These are phyloP conservation scores for Peromyscus aztecus DNA, from an alignment of 2,797 vertebrate species.

Conservation along the genomic window DNA sequence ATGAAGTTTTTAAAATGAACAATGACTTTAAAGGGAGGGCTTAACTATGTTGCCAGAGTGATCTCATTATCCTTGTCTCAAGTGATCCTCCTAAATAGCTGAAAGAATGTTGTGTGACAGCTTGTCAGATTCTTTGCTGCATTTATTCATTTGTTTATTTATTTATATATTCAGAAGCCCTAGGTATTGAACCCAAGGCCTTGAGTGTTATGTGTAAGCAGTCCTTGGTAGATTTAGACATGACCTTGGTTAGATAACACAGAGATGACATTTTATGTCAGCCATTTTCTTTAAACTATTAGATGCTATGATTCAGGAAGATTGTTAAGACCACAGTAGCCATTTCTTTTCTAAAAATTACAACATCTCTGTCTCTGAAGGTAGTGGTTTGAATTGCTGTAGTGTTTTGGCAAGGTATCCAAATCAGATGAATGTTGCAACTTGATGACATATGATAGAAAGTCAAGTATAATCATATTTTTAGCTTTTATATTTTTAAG, in stretches of 20 bases:
- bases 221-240: background rate
- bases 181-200: background rate
- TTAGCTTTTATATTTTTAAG: conserved; percentile 38
- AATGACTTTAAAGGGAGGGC: background rate
- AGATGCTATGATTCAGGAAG: background rate
- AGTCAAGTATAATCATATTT: conserved; percentile 30
- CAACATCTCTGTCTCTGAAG: background rate
- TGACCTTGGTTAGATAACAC: background rate
- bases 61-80: background rate
- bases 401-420: background rate
- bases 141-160: background rate
- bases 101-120: background rate
- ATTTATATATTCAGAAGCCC: background rate
- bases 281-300: conserved; percentile 16
- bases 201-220: background rate
- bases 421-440: background rate
- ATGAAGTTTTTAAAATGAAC: background rate
- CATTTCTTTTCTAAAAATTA: background rate
- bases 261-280: background rate
- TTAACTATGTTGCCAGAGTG: background rate
- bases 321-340: background rate
- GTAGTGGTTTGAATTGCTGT: background rate
- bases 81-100: background rate
- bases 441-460: conserved; percentile 37
- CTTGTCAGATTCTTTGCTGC: background rate